Evolutionary conservation across 2,113 vertebrate genomes (phyloP).

Genomic region (Alces alces): DNA sequence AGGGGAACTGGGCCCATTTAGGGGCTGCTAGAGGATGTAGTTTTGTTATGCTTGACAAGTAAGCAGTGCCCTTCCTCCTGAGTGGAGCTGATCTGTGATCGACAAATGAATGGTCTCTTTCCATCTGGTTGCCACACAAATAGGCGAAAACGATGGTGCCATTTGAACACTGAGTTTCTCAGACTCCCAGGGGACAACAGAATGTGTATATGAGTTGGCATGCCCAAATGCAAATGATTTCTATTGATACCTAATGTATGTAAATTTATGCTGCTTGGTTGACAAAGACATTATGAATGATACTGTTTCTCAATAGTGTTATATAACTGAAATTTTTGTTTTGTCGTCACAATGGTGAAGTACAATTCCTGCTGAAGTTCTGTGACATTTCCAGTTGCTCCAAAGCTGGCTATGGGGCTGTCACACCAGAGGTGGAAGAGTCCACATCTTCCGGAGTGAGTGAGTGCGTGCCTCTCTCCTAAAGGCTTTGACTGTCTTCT

Average conservation of each 20-base stretch:
- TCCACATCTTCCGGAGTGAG: accelerated
- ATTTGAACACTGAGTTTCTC: background rate
- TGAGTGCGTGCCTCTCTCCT: no score
- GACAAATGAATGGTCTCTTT: background rate
- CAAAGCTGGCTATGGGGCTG: background rate
- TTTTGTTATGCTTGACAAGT: background rate
- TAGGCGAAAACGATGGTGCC: background rate
- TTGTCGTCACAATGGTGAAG: background rate
- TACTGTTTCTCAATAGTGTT: background rate
- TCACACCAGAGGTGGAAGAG: background rate
- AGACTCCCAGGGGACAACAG: background rate
- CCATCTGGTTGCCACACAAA: background rate
- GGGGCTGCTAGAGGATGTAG: background rate
- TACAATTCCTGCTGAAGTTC: background rate
- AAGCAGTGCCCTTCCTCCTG: background rate
- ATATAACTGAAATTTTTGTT: background rate
- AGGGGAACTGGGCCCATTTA: background rate
- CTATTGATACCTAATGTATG: background rate
- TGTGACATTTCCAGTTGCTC: background rate
- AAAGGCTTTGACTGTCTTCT: background rate
- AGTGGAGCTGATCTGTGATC: background rate
- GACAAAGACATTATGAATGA: background rate
- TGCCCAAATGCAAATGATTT: background rate
- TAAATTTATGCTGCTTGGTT: background rate
- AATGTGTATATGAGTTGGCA: background rate